Evolutionary conservation across 2,888 invertebrate genomes (phyloP), one percentile per base, ranked within the genome.

Genomic region (Agrochola circellaris): DNA sequence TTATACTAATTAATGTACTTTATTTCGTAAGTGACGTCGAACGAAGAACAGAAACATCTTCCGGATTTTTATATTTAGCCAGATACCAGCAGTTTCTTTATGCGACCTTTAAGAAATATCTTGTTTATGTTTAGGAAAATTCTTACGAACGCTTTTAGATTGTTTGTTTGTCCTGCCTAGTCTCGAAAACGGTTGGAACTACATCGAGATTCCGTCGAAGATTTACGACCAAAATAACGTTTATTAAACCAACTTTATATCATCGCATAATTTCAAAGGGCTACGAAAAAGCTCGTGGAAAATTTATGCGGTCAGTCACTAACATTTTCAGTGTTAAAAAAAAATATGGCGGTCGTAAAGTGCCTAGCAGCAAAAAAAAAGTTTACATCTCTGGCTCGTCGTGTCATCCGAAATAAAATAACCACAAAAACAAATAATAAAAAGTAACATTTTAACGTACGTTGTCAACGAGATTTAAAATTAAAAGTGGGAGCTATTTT

Each of bases 341-440:
- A 54, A 67, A 60, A 62, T 66, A 77, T 70, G 51, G 20, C 11
- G 0, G 34, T 65, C 64, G 68, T 71, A 77, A 82, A 87, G 48
- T 72, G 61, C 42, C 30, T 62, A 61, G 26, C 9, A 68, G 20
- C 30, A 34, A 66, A 81, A 6, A 72, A 80, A 83, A 45, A 54
- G 73, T 70, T 67, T 75, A 78, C 62, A 67, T n/a, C 23, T 61
- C 64, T 23, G 75, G 61, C 13, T 38, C 34, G 71, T 17, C 51
- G 74, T 75, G 78, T 75, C 77, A 79, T 64, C 67, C 34, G 26
- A 71, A 76, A 83, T 68, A 82, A 85, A 79, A 85, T 75, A 69
- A 79, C 54, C 76, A 78, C 82, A 73, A 86, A 87, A 88, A 88
- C 87, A 88, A 88, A 88, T 83, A 88, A 86, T 89, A 89, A 89